These are phyloP conservation scores for Catocala fraxini DNA, from an alignment of 2,888 invertebrate genomes.

Conservation along the genomic window DNA sequence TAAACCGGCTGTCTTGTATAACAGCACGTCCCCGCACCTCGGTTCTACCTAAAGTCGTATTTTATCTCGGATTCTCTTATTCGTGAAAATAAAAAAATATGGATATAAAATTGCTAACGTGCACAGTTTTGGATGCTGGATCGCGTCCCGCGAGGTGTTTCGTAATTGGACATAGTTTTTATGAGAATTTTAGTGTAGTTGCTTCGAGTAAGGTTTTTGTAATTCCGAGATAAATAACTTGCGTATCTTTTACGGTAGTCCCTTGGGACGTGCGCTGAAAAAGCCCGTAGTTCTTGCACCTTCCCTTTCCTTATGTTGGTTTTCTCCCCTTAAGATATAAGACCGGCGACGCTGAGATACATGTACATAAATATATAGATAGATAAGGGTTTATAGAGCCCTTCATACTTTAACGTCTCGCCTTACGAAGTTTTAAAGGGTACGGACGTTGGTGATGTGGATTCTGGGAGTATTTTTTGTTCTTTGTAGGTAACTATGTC, in stretches of 20 bases:
- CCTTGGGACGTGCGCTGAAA: slow-evolving; percentile 16
- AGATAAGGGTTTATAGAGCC: slow-evolving; percentile 1
- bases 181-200: slow-evolving; percentile 19
- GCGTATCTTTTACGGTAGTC: slow-evolving; percentile 15
- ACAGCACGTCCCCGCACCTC: slow-evolving; percentile 78
- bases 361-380: slow-evolving; percentile 5
- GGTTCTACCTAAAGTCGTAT: slow-evolving; percentile 76
- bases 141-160: slow-evolving; percentile 26
- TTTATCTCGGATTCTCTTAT: slow-evolving; percentile 82
- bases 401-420: slow-evolving; percentile 5
- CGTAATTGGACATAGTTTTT: slow-evolving; percentile 44
- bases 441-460: neutral
- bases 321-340: slow-evolving; percentile 12
- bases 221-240: slow-evolving; percentile 29
- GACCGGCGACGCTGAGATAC: slow-evolving; percentile 9
- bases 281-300: slow-evolving; percentile 18
- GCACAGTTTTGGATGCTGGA: slow-evolving; percentile 55
- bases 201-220: slow-evolving; percentile 14
- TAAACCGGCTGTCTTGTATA: slow-evolving; percentile 83
- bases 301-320: slow-evolving; percentile 14
- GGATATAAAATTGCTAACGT: slow-evolving; percentile 71
- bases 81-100: slow-evolving; percentile 76
- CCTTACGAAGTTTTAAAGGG: neutral
- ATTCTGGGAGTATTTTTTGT: neutral
- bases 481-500: neutral